Evolutionary conservation across 1,140 invertebrate species (phyloP).

Genomic region (Meloidogyne chitwoodi): DNA sequence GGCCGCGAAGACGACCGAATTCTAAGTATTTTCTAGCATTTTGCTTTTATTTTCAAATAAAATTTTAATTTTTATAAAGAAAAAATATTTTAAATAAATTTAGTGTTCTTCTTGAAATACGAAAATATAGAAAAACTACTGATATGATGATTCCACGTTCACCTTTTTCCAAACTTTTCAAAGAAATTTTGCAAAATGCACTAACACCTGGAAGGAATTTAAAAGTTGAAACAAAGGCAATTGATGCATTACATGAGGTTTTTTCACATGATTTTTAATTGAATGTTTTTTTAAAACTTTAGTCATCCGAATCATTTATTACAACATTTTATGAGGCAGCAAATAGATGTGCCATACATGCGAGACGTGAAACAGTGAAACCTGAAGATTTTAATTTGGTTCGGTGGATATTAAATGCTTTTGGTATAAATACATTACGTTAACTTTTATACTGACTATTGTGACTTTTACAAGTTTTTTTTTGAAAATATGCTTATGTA

Average conservation of each 20-base stretch:
- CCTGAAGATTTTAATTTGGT: slow-evolving; percentile 31
- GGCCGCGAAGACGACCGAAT: too few relatives aligned
- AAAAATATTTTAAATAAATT: not conserved
- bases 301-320: slow-evolving; percentile 39
- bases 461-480: too few relatives aligned
- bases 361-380: slow-evolving; percentile 36
- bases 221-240: slow-evolving; percentile 23
- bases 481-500: too few relatives aligned
- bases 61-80: too few relatives aligned
- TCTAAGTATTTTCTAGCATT: too few relatives aligned
- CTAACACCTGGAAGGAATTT: not conserved
- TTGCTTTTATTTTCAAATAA: too few relatives aligned
- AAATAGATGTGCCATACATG: slow-evolving; percentile 37
- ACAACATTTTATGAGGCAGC: slow-evolving; percentile 28
- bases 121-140: slow-evolving; percentile 33
- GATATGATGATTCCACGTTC: not conserved
- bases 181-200: slow-evolving; percentile 17
- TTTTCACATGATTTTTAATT: not conserved
- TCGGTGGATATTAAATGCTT: slow-evolving; percentile 24
- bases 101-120: slow-evolving; percentile 30
- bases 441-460: too few relatives aligned
- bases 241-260: slow-evolving; percentile 39
- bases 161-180: slow-evolving; percentile 23
- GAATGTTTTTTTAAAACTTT: not conserved
- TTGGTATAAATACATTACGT: not conserved